phyloP scores from a whole-genome alignment of 2,113 vertebrate species.

The Lathamus discolor region DNA sequence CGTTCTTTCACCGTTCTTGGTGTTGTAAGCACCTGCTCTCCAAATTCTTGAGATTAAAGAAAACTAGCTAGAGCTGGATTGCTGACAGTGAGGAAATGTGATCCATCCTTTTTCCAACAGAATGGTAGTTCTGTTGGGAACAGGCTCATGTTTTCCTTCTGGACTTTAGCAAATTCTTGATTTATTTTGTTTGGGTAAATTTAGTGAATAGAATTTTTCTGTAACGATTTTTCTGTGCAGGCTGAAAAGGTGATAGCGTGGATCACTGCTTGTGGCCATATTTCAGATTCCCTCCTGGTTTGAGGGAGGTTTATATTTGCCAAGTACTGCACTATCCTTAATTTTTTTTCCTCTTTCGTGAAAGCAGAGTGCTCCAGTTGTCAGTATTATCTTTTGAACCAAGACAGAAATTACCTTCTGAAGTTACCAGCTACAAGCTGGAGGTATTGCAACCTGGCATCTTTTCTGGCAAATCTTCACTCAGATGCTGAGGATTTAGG shows the following conservation, averaged over 20 bases:
- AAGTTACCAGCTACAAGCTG: background rate
- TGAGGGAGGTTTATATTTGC: background rate
- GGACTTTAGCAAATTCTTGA: conserved; percentile 7
- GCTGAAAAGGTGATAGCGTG: background rate
- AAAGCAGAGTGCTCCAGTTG: background rate
- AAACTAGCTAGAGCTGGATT: background rate
- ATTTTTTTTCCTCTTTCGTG: background rate
- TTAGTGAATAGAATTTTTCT: background rate
- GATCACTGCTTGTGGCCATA: background rate
- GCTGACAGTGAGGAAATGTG: background rate
- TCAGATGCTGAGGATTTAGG: background rate
- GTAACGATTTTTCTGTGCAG: background rate
- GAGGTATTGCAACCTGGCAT: background rate
- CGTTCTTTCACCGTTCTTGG: background rate
- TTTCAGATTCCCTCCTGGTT: background rate
- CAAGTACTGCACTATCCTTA: background rate
- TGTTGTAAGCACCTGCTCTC: conserved; percentile 25
- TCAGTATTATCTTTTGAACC: background rate
- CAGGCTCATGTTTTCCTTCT: conserved; percentile 59
- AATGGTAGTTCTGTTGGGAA: background rate
- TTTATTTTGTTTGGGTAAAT: conserved; percentile 35
- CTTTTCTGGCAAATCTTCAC: background rate
- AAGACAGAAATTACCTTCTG: background rate
- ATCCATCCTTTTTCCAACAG: conserved; percentile 35
- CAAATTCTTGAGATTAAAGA: background rate